Evolutionary conservation across 2,797 vertebrate species (phyloP).

Genomic region (Xenopus petersii): DNA sequence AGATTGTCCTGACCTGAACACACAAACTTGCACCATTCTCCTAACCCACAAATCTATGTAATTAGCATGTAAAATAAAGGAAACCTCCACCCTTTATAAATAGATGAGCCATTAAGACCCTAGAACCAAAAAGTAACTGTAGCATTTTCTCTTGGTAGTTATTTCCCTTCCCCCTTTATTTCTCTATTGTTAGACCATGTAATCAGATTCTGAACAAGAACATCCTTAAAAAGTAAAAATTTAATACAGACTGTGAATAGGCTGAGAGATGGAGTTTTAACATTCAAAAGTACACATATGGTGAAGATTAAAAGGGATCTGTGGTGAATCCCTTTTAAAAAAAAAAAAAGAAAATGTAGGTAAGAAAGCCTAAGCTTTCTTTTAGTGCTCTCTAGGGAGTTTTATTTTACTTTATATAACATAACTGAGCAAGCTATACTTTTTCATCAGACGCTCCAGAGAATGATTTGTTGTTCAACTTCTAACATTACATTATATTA

Average conservation of each 20-base stretch:
- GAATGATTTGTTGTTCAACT: neutral
- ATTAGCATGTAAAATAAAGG: too few relatives aligned
- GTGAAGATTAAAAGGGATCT: slow-evolving; percentile 18
- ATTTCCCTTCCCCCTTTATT: slow-evolving; percentile 9
- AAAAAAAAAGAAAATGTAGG: neutral
- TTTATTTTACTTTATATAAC: neutral
- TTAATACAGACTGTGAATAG: slow-evolving; percentile 14
- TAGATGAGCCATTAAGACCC: too few relatives aligned
- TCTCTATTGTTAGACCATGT: slow-evolving; percentile 21
- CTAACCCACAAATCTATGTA: too few relatives aligned
- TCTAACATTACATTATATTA: neutral
- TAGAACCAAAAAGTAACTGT: too few relatives aligned
- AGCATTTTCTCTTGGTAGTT: neutral
- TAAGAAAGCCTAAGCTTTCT: slow-evolving; percentile 7
- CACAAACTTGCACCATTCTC: too few relatives aligned
- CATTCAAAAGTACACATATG: slow-evolving; percentile 24
- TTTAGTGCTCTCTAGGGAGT: neutral
- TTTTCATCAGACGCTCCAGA: neutral
- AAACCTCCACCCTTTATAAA: too few relatives aligned
- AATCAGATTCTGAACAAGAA: slow-evolving; percentile 36
- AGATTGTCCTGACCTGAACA: too few relatives aligned
- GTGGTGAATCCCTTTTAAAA: slow-evolving; percentile 24
- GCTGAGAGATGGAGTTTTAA: slow-evolving; percentile 24
- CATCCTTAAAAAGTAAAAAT: slow-evolving; percentile 21
- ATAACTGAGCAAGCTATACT: neutral